Conservation (phyloP, 2,797 vertebrate genomes). For the Cyprinodon diabolis region DNA sequence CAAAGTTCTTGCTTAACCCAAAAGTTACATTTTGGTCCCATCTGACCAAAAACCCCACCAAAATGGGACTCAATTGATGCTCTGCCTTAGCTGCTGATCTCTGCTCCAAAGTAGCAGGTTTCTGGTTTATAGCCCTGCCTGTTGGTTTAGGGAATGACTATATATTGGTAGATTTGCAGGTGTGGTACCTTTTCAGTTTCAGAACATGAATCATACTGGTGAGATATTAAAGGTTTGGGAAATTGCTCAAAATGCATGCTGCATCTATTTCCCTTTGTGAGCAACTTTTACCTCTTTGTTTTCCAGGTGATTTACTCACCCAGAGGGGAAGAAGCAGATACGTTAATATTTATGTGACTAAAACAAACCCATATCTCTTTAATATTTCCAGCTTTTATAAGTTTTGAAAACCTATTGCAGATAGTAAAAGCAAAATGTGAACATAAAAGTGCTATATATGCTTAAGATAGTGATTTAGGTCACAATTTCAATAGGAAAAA, state of each 20-base stretch:
- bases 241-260: background rate
- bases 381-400: background rate
- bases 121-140: too few relatives aligned
- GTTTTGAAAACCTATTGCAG: background rate
- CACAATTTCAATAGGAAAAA: background rate
- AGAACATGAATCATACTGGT: too few relatives aligned
- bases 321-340: background rate
- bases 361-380: background rate
- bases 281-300: background rate
- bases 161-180: too few relatives aligned
- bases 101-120: too few relatives aligned
- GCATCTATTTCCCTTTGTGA: slow-evolving; percentile 52
- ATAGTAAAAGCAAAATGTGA: background rate
- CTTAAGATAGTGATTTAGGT: background rate
- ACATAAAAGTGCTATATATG: background rate
- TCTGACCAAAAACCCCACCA: too few relatives aligned
- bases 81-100: too few relatives aligned
- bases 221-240: too few relatives aligned
- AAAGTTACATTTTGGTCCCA: too few relatives aligned
- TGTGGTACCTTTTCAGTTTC: too few relatives aligned
- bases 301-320: background rate
- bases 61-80: too few relatives aligned
- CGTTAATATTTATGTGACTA: background rate
- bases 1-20: too few relatives aligned
- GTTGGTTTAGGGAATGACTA: too few relatives aligned